Evolutionary conservation across 2,797 vertebrate genomes (phyloP), one percentile per base, ranked within the genome.

Genomic region (Lutjanus argentimaculatus): DNA sequence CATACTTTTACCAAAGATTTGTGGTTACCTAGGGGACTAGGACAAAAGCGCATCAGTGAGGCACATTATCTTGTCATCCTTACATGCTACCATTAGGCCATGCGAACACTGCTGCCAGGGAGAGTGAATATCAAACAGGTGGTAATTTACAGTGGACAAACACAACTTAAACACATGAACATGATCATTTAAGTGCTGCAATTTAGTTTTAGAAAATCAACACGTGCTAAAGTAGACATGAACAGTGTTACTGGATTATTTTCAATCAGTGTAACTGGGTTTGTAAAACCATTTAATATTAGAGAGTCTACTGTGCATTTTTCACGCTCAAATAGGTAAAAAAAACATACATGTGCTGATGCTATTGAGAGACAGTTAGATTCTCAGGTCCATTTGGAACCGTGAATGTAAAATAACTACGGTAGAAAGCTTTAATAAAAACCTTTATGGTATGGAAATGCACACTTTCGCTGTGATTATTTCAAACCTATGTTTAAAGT

Each of bases 1-100:
- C n/a, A 55, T 70, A 80, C 30, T 80, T 87, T 87, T 70, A 46
- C 45, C 67, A 64, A 79, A 81, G 70, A 86, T 83, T 77, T 59
- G 67, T 81, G 71, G 89, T 93, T 91, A 84, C 90, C 90, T 52
- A 84, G 90, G 92, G 69, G 66, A 93, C 79, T 36, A 71, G 85
- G 88, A 91, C 75, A 85, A 92, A 90, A 87, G 79, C 45, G 45
- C 59, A 42, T 65, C 40, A 58, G 49, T 17, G 53, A 65, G 51
- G 58, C 58, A 53, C 73, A 93, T 94, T 91, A 94, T 87, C 84
- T 86, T 92, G 82, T 91, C 88, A 89, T 86, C 42, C 58, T 46
- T 46, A 72, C 45, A 66, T 78, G 36, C 45, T 36, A 55, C 55
- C 63, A 51, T 85, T 63, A 85, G 14, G 48, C 21, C n/a, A 53